Percentiles rank a stretch among this genome's conserved stretches.
Conservation (phyloP, 1,140 invertebrate species). For the Lepidostoma basale region DNA sequence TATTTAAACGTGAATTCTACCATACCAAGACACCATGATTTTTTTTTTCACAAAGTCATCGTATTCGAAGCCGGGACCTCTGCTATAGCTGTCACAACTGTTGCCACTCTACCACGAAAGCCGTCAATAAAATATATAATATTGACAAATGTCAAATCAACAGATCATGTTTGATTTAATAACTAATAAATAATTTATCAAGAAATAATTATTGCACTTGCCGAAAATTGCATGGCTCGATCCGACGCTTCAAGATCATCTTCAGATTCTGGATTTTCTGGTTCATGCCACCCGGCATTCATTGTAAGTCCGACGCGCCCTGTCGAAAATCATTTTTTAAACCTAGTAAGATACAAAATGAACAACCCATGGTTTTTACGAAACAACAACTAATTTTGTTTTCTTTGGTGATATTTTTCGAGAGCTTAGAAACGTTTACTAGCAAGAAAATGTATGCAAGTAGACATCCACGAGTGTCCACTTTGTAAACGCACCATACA, state of each 20-base stretch:
- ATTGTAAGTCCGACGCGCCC: conserved; percentile 10
- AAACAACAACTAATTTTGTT: too few relatives aligned
- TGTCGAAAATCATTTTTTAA: conserved; percentile 15
- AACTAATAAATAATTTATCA: neutral
- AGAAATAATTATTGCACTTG: neutral
- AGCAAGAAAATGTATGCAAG: neutral
- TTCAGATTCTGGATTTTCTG: neutral
- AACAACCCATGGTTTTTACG: neutral
- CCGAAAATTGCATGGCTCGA: conserved; percentile 9
- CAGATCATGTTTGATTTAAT: too few relatives aligned
- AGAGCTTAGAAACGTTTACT: neutral
- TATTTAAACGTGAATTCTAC: too few relatives aligned
- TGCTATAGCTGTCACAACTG: neutral
- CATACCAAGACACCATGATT: too few relatives aligned
- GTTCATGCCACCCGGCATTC: conserved; percentile 21
- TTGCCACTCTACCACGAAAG: neutral
- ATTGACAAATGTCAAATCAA: neutral
- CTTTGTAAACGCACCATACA: too few relatives aligned
- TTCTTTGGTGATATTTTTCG: neutral
- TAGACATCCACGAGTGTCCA: too few relatives aligned
- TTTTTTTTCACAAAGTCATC: too few relatives aligned
- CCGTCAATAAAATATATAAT: neutral
- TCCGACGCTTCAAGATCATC: conserved; percentile 3
- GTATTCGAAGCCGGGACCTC: neutral
- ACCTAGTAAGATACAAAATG: neutral